Evolutionary conservation across 2,113 vertebrate species (phyloP).

Genomic region (Phyllopteryx taeniolatus): DNA sequence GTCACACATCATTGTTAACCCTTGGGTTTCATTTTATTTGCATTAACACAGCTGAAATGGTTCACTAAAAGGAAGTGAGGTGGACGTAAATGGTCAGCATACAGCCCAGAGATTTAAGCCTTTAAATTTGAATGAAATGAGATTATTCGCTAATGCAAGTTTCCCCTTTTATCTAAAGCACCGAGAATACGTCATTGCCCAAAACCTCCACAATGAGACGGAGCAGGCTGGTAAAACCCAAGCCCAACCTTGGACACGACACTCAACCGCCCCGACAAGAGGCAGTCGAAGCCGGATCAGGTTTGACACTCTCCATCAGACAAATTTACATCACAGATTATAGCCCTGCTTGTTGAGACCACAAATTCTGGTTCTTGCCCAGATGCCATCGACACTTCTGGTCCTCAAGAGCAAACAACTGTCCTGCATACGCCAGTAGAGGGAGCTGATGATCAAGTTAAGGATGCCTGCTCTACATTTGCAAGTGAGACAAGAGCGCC

Average conservation of each 20-base stretch:
- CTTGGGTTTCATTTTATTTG: background rate
- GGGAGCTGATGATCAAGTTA: background rate
- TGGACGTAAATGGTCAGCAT: no score
- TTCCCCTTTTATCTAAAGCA: slow-evolving; percentile 21
- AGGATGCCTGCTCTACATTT: background rate
- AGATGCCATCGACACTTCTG: background rate
- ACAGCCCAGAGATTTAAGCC: no score
- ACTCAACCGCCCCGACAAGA: slow-evolving; percentile 3
- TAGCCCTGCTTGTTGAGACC: background rate
- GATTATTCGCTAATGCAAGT: background rate
- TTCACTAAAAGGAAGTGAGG: no score
- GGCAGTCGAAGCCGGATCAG: slow-evolving; percentile 16
- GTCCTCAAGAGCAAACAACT: slow-evolving; percentile 1
- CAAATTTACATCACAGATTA: background rate
- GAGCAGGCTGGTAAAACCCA: slow-evolving; percentile 53
- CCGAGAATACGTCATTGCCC: background rate
- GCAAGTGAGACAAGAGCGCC: background rate
- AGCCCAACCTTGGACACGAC: slow-evolving; percentile 51
- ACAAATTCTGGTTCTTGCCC: slow-evolving; percentile 4
- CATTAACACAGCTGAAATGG: background rate
- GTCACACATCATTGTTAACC: background rate
- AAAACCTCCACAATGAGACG: slow-evolving; percentile 31
- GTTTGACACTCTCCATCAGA: slow-evolving; percentile 15
- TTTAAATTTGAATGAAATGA: background rate
- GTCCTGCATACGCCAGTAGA: slow-evolving; percentile 15